Conservation (phyloP, 1,140 invertebrate species). For the Drosophila punjabiensis region DNA sequence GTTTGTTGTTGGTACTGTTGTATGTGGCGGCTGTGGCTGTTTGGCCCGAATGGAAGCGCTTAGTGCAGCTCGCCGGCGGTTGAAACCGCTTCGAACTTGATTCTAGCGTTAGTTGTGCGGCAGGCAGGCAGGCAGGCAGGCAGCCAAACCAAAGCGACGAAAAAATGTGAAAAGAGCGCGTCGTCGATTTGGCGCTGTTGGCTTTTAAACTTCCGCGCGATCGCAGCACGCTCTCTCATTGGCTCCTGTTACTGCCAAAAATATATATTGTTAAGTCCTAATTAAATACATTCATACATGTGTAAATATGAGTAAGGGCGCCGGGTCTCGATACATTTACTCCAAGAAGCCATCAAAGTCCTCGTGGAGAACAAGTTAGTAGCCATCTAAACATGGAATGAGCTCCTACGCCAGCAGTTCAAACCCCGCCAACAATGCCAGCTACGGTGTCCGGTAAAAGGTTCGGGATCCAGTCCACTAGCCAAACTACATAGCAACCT, state of each 20-base stretch:
- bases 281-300: not conserved
- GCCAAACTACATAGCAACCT: not conserved
- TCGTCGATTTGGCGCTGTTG: constrained; percentile 7
- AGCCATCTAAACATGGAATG: constrained; percentile 5
- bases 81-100: constrained; percentile 76
- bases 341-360: constrained; percentile 38
- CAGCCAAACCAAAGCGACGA: constrained; percentile 10
- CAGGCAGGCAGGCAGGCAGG: not conserved
- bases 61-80: constrained; percentile 57
- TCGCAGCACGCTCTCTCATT: constrained; percentile 12
- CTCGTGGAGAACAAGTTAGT: constrained; percentile 62
- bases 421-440: not conserved
- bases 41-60: constrained; percentile 65
- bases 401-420: not conserved
- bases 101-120: constrained; percentile 57
- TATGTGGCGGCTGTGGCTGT: constrained; percentile 21
- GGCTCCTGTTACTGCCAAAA: not conserved
- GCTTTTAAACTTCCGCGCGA: constrained; percentile 20
- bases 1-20: constrained; percentile 20
- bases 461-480: constrained; percentile 9
- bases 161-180: constrained; percentile 13
- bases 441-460: constrained; percentile 6
- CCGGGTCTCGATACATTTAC: constrained; percentile 30
- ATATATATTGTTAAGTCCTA: constrained; percentile 1
- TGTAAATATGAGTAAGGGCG: constrained; percentile 29